Conservation (phyloP, 2,113 vertebrate species). For the Delphinapterus leucas region DNA sequence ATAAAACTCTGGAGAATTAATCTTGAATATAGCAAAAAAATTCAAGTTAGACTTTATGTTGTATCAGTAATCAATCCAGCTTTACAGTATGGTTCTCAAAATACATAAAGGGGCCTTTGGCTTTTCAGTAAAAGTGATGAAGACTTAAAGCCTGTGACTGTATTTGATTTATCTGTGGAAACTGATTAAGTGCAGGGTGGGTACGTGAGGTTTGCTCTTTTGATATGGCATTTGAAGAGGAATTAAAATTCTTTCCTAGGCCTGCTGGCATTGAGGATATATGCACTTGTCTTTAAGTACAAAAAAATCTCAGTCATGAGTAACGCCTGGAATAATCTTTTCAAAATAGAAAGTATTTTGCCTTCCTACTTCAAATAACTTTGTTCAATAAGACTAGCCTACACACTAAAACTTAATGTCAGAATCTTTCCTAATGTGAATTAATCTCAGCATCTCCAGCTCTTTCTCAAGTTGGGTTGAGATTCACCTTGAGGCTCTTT, state of each 20-base stretch:
- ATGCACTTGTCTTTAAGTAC: background rate
- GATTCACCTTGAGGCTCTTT: background rate
- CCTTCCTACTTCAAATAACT: conserved; percentile 21
- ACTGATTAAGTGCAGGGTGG: background rate
- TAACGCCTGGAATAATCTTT: conserved; percentile 31
- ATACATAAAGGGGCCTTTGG: conserved; percentile 41
- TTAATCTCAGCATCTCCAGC: background rate
- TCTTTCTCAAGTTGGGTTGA: conserved; percentile 31
- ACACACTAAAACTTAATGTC: conserved; percentile 5
- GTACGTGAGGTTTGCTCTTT: background rate
- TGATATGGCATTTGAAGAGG: background rate
- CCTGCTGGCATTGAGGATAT: conserved; percentile 34
- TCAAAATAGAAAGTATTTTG: conserved; percentile 46
- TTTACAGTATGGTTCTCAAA: conserved; percentile 46
- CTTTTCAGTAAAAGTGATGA: conserved; percentile 55
- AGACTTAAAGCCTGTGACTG: conserved; percentile 35
- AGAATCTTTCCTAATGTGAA: background rate
- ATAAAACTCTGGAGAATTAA: conserved; percentile 11
- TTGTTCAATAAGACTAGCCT: background rate
- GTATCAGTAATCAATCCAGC: conserved; percentile 24
- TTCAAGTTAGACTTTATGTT: background rate
- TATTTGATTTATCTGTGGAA: background rate
- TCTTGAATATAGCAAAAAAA: background rate
- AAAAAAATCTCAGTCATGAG: conserved; percentile 1
- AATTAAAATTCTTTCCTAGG: conserved; percentile 55